Evolutionary conservation across 2,888 invertebrate genomes (phyloP).

Genomic region (Heteromurus nitidus): DNA sequence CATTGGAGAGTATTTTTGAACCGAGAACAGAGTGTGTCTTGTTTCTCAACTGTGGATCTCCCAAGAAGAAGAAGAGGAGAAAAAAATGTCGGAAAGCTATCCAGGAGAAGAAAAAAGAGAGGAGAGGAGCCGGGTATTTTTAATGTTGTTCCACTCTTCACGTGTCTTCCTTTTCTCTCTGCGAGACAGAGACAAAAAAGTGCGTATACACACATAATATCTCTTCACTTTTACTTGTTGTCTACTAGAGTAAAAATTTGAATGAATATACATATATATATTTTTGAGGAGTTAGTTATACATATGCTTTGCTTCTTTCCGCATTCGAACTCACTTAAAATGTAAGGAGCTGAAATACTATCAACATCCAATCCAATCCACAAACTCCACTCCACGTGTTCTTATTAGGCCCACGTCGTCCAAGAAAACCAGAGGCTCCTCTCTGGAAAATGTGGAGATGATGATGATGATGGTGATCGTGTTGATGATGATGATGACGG

Average conservation of each 20-base stretch:
- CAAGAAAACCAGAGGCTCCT: slow-evolving; percentile 63
- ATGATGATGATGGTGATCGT: slow-evolving; percentile 36
- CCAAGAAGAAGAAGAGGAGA: no score
- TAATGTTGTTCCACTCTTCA: background rate
- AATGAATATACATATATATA: no score
- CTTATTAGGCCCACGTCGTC: slow-evolving; percentile 72
- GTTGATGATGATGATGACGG: slow-evolving; percentile 45
- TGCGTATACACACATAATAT: slow-evolving; percentile 6
- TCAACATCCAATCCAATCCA: no score
- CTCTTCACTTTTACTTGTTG: no score
- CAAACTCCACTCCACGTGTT: slow-evolving; percentile 72
- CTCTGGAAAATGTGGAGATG: slow-evolving; percentile 32
- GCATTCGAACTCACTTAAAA: no score
- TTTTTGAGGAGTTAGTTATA: no score
- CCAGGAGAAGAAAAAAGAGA: slow-evolving; percentile 4
- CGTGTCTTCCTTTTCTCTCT: background rate
- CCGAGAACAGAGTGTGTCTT: no score
- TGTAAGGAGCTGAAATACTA: no score
- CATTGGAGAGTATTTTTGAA: no score
- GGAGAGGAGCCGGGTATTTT: slow-evolving; percentile 3
- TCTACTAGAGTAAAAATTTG: no score
- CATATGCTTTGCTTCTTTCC: no score
- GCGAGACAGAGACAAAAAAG: background rate
- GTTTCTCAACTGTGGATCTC: no score
- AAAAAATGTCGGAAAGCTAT: background rate